phyloP scores from a whole-genome alignment of 2,113 vertebrate species.

The Pantherophis guttatus region DNA sequence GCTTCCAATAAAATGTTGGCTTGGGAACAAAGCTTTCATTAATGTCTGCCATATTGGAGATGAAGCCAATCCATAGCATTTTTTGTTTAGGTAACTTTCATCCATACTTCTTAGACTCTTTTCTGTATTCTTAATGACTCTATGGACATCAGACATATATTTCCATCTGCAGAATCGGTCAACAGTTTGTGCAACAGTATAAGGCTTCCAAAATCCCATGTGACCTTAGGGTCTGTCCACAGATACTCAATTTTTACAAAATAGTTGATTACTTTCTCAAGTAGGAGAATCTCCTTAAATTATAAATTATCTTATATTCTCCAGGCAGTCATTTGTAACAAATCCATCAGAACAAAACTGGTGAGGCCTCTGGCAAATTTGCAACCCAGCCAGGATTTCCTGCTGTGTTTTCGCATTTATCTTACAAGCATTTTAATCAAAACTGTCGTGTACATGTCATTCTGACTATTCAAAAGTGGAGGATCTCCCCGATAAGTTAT shows the following conservation, averaged over 20 bases:
- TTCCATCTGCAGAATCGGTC: background rate
- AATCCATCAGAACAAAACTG: background rate
- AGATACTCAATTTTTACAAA: background rate
- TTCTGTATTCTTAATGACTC: background rate
- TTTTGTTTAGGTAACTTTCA: background rate
- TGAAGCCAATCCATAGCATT: background rate
- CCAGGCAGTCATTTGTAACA: background rate
- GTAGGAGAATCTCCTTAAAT: background rate
- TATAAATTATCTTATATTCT: background rate
- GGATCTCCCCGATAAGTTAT: background rate
- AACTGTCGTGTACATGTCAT: background rate
- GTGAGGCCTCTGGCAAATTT: background rate
- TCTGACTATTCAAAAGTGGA: background rate
- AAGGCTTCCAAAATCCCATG: background rate
- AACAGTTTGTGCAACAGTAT: background rate
- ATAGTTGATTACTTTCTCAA: background rate
- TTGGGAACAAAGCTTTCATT: background rate
- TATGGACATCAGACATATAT: background rate
- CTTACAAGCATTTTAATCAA: background rate
- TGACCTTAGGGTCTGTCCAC: background rate
- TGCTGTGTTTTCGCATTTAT: conserved; percentile 11
- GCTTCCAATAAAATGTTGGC: background rate
- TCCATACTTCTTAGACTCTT: background rate
- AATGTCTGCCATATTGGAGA: background rate
- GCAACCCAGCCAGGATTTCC: background rate